Evolutionary conservation across 23 tunicate genomes (phyloP), one percentile per base, ranked within the genome.

Genomic region (Trididemnum miniatum): DNA sequence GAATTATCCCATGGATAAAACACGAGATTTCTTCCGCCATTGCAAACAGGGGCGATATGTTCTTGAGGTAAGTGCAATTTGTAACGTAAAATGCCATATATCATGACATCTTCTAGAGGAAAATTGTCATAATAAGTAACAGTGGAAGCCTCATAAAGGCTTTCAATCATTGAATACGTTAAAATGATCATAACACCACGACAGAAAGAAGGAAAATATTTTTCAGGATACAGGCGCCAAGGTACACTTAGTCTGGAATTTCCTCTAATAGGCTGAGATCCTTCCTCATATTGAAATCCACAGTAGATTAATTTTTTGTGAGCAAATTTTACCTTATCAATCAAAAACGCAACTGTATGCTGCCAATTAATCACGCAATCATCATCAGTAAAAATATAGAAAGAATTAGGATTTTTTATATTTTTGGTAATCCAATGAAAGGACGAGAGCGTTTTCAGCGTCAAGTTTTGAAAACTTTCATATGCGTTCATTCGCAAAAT

Each of bases 1-100:
- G 73, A 66, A 3, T 82, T 69, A 57, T 90, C 96, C 96, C 96
- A 90, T 1, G 85, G 90, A 59, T 90, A 90, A 85, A 85, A 90
- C 72, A 90, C 84, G 23, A 90, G 60, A 26, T 83, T 71, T 7
- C 34, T 71, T 34, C 89, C 89, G 12, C 71, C 78, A 59, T 76
- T 80, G 0, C 75, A 69, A 15, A 90, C 82, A 65, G 89, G 83
- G 1, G 64, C 32, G 20, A 85, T 77, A 31, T 80, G 72, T 15
- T 34, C 44, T 5, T 35, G 26, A 0, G 57, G 29, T 4, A 25
- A 31, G 36, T 76, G 59, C 20, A 87, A 35, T 76, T 90, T 90
- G 28, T 80, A 50, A 1, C 96, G 78, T 32, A 90, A 74, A 18
- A 90, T 84, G 30, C 96, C 96, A 35, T 88, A 85, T 0, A 90